These are phyloP conservation scores for Rhadinocentrus ornatus DNA, from an alignment of 2,797 vertebrate species.

Conservation along the genomic window DNA sequence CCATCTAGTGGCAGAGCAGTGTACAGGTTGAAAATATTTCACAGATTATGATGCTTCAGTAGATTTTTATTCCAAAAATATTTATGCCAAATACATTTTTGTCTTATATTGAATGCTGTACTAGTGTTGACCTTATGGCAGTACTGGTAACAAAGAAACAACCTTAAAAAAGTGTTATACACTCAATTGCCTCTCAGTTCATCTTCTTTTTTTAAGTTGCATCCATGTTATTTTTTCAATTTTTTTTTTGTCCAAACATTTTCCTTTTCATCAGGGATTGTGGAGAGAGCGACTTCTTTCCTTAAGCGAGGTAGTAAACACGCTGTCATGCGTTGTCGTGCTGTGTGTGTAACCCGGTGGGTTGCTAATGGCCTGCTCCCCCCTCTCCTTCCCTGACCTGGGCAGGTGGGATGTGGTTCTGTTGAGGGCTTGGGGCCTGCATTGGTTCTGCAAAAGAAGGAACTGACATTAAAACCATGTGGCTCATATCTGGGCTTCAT, in stretches of 20 bases:
- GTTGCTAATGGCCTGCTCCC: constrained; percentile 54
- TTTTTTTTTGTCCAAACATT: constrained; percentile 82
- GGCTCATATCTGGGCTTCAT: constrained; percentile 7
- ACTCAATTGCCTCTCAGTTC: constrained; percentile 51
- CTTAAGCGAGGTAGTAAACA: constrained; percentile 93
- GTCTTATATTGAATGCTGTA: background rate
- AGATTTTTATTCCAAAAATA: background rate
- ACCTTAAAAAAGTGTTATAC: constrained; percentile 7
- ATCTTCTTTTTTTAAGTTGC: constrained; percentile 58
- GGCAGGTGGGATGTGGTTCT: constrained; percentile 65
- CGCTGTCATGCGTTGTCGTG: constrained; percentile 77
- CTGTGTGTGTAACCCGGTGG: constrained; percentile 75
- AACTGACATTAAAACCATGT: background rate
- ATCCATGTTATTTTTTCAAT: constrained; percentile 71
- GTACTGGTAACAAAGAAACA: constrained; percentile 2
- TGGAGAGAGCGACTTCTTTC: constrained; percentile 91
- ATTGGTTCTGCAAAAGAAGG: constrained; percentile 20
- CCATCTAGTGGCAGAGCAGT: constrained; percentile 63
- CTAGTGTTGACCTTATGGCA: background rate
- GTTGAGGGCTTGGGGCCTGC: constrained; percentile 53
- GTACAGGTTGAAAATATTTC: background rate
- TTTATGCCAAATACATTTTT: background rate
- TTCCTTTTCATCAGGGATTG: constrained; percentile 89
- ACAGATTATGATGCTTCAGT: no score
- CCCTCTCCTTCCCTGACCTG: constrained; percentile 38